phyloP scores from a whole-genome alignment of 2,797 vertebrate species.

The Phataginus tricuspis region DNA sequence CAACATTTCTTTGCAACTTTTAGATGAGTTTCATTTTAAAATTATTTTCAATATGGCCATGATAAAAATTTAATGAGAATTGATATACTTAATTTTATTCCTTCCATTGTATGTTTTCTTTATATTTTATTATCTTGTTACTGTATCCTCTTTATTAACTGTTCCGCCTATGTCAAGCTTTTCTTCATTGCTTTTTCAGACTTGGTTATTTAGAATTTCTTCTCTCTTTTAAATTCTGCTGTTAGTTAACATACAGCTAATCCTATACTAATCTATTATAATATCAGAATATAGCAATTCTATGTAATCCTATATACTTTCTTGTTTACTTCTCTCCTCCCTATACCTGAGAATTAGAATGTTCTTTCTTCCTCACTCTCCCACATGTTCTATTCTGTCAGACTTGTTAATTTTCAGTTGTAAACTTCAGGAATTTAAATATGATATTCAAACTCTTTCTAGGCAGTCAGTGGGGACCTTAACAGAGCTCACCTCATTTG shows the following conservation, averaged over 20 bases:
- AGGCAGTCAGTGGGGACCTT: background rate
- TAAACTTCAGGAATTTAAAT: slow-evolving; percentile 32
- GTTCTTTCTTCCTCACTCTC: background rate
- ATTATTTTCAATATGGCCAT: background rate
- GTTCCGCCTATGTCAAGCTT: background rate
- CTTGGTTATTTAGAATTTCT: slow-evolving; percentile 40
- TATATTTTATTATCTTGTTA: background rate
- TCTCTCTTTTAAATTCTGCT: slow-evolving; percentile 38
- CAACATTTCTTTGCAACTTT: slow-evolving; percentile 41
- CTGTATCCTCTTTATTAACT: slow-evolving; percentile 19
- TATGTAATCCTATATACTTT: background rate
- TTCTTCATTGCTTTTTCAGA: slow-evolving; percentile 53
- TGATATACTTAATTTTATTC: background rate
- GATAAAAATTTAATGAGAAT: background rate
- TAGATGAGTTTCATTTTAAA: slow-evolving; percentile 24
- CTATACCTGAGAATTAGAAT: background rate
- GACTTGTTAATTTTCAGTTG: background rate
- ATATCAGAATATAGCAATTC: background rate
- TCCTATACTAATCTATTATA: background rate
- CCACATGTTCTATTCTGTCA: background rate
- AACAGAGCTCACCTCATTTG: background rate
- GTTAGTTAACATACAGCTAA: background rate
- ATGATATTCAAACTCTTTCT: background rate
- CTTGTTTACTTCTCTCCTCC: background rate
- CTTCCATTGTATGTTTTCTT: background rate